Evolutionary conservation across 2,113 vertebrate genomes (phyloP).

Genomic region (Ageneiosus marmoratus): DNA sequence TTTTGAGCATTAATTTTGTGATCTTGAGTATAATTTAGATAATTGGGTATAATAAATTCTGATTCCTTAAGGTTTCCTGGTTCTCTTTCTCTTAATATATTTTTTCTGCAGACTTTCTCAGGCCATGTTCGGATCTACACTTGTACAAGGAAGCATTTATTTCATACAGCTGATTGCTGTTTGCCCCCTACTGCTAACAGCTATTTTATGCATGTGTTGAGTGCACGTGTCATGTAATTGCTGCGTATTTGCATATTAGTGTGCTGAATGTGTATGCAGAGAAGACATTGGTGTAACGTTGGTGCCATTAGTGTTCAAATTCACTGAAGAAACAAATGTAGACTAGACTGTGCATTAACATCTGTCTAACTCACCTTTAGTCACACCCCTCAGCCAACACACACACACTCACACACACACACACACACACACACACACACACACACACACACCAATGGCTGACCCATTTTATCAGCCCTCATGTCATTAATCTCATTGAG

Average conservation of each 20-base stretch:
- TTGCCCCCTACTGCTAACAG: slow-evolving; percentile 17
- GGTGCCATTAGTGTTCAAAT: not conserved
- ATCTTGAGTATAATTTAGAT: not conserved
- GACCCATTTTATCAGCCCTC: slow-evolving; percentile 68
- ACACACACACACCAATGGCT: slow-evolving; percentile 39
- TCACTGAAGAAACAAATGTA: not conserved
- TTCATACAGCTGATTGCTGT: slow-evolving; percentile 27
- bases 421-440: not conserved
- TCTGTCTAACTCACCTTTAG: not conserved
- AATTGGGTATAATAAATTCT: not conserved
- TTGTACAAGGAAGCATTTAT: slow-evolving; percentile 1
- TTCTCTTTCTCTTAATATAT: slow-evolving; percentile 1
- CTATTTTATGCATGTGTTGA: not conserved
- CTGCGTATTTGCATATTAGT: not conserved
- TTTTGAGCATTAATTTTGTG: not conserved
- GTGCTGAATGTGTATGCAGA: not conserved
- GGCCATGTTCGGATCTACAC: slow-evolving; percentile 18
- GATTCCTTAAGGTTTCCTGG: not conserved
- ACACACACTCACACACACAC: slow-evolving; percentile 7
- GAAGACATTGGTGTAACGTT: too few relatives aligned
- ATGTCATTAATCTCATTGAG: slow-evolving; percentile 71
- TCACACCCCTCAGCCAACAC: not conserved
- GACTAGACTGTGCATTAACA: not conserved
- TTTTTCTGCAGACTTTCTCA: not conserved
- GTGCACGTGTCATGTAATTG: not conserved